Evolutionary conservation across 1,140 invertebrate species (phyloP).

Genomic region (Ooceraea biroi): DNA sequence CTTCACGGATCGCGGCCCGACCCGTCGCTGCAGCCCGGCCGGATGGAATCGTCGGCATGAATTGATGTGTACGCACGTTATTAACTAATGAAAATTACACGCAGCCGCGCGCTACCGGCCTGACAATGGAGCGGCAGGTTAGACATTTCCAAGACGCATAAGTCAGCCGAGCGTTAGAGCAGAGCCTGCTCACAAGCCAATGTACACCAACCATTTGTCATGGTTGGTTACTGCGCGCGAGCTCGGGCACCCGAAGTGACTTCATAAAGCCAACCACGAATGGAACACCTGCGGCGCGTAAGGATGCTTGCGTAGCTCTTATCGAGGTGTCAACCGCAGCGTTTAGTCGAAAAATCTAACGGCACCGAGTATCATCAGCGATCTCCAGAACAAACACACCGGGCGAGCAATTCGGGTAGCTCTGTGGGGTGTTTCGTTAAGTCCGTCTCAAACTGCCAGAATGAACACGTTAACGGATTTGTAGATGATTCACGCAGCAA

Average conservation of each 20-base stretch:
- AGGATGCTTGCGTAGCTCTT: conserved; percentile 65
- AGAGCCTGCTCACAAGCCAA: conserved; percentile 54
- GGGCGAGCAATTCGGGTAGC: background rate
- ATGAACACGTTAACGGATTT: background rate
- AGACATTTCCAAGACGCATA: conserved; percentile 59
- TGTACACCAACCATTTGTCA: conserved; percentile 73
- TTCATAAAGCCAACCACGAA: conserved; percentile 68
- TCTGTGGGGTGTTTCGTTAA: background rate
- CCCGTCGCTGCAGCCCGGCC: background rate
- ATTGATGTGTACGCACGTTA: conserved; percentile 46
- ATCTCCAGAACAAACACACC: conserved; percentile 28
- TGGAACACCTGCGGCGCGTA: conserved; percentile 70
- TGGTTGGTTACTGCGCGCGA: conserved; percentile 68
- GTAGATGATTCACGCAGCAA: background rate
- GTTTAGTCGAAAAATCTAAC: conserved; percentile 68
- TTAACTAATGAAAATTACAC: conserved; percentile 68
- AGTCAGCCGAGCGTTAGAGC: conserved; percentile 55
- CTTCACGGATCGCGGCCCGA: background rate
- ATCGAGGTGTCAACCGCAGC: conserved; percentile 71
- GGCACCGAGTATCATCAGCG: conserved; percentile 7
- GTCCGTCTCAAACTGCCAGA: background rate
- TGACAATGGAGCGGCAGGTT: conserved; percentile 53
- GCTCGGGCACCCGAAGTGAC: conserved; percentile 63
- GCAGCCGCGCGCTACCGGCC: conserved; percentile 11
- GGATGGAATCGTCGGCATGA: conserved; percentile 38